phyloP scores from a whole-genome alignment of 2,797 vertebrate species.

The Enteromius treurensis region DNA sequence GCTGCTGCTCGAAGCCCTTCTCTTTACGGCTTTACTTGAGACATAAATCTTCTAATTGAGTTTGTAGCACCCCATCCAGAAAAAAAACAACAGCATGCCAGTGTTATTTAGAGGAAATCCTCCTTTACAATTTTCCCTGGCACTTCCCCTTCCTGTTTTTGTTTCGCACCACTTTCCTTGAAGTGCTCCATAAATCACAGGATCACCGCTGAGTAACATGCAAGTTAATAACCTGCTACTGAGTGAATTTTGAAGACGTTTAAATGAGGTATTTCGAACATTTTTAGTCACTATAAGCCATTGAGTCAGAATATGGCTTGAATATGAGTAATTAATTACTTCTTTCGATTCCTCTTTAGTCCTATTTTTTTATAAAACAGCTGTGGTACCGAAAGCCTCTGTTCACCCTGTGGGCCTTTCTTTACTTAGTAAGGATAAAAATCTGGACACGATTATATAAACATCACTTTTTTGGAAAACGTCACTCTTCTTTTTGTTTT shows the following conservation, averaged over 20 bases:
- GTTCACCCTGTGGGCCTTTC: conserved; percentile 56
- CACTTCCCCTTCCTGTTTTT: conserved; percentile 39
- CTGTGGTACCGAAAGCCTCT: conserved; percentile 59
- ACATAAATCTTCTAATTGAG: conserved; percentile 67
- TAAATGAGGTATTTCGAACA: neutral
- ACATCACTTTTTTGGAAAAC: conserved; percentile 48
- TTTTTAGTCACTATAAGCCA: neutral
- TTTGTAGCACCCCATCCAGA: conserved; percentile 62
- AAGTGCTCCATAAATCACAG: conserved; percentile 14
- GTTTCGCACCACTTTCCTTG: conserved; percentile 31
- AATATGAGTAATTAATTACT: neutral
- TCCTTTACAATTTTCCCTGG: conserved; percentile 40
- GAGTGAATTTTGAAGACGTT: neutral
- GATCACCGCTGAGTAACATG: neutral
- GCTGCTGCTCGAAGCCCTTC: neutral
- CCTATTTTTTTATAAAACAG: conserved; percentile 34
- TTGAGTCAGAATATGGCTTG: neutral
- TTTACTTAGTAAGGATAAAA: conserved; percentile 59
- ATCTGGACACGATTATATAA: conserved; percentile 65
- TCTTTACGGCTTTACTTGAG: conserved; percentile 42
- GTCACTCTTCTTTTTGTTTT: conserved; percentile 18
- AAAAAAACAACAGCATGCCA: conserved; percentile 62
- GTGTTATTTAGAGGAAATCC: conserved; percentile 59
- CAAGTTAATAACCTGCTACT: neutral
- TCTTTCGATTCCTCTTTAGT: neutral